Evolutionary conservation across 1,140 invertebrate species (phyloP), one percentile per base, ranked within the genome.

Genomic region (Orius insidiosus): DNA sequence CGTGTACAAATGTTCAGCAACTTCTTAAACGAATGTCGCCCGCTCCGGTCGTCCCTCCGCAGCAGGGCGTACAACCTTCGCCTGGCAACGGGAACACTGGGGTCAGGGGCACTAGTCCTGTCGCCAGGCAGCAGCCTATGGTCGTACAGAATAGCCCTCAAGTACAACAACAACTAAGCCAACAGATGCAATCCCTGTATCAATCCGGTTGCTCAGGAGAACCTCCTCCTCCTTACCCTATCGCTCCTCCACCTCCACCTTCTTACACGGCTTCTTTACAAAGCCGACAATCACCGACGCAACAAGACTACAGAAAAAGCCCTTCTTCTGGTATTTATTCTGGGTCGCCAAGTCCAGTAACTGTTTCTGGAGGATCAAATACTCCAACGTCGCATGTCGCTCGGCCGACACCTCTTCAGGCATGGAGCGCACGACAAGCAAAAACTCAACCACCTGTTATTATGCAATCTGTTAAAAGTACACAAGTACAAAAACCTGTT

Each of bases 381-480:
- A 70, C 60, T 55, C 71, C 59, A 47, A 75, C 57, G 52, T 67
- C 64, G 57, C 24, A 24, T 24, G 76, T 79, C 68, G 72, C 78
- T 10, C 65, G 75, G 52, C 80, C 82, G 2, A 80, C 79, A 38
- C 79, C 81, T 2, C 61, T 80, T 14, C 62, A 79, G 15, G 75
- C 78, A 57, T 74, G 78, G 38, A 74, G 79, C n/a, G 78, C 79
- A 37, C 69, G 82, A 35, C 79, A 84, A 59, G 77, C 83, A 11
- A 80, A 85, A 55, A 80, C 78, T 1, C 87, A 93, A 57, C 78
- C 85, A 10, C 88, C 87, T 0, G 86, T 94, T 46, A 92, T 94
- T 30, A 93, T 94, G 88, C 88, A 94, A 59, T 88, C 85, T 15
- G 90, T 94, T 1, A 90, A 89, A 59, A 89, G 85, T 67, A 90